Evolutionary conservation across 2,888 invertebrate genomes (phyloP).

Genomic region (Diarsia brunnea): DNA sequence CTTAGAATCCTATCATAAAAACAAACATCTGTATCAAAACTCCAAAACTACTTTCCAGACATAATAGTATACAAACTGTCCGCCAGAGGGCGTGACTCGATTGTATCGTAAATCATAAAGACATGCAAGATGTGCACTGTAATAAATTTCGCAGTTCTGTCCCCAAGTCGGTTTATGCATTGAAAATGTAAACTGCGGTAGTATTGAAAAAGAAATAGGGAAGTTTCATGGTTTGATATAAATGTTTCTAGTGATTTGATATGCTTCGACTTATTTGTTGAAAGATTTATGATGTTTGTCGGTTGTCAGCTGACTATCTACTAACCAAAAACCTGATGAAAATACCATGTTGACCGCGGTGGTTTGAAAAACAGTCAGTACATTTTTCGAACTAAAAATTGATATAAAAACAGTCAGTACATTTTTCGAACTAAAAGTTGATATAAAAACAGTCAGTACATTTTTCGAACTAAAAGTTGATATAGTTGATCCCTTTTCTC

Average conservation of each 20-base stretch:
- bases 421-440: neutral
- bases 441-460: neutral
- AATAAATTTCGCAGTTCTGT: conserved; percentile 46
- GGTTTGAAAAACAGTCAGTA: neutral
- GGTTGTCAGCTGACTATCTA: neutral
- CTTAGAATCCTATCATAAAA: no score
- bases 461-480: neutral
- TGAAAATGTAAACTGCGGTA: conserved; percentile 39
- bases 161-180: conserved; percentile 30
- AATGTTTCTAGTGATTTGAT: neutral
- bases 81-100: conserved; percentile 38
- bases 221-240: neutral
- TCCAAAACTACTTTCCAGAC: neutral
- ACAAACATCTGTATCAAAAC: neutral
- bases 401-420: no score
- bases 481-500: neutral
- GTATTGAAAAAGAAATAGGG: conserved; percentile 30
- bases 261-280: neutral
- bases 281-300: neutral
- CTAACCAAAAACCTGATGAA: neutral
- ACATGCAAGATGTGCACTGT: conserved; percentile 53
- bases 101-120: conserved; percentile 54
- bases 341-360: neutral
- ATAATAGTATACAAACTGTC: conserved; percentile 21
- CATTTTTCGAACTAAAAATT: neutral